Percentiles rank a stretch among this genome's conserved stretches.
These are phyloP conservation scores for Cairina moschata DNA, from an alignment of 2,113 vertebrate genomes.

Conservation along the genomic window DNA sequence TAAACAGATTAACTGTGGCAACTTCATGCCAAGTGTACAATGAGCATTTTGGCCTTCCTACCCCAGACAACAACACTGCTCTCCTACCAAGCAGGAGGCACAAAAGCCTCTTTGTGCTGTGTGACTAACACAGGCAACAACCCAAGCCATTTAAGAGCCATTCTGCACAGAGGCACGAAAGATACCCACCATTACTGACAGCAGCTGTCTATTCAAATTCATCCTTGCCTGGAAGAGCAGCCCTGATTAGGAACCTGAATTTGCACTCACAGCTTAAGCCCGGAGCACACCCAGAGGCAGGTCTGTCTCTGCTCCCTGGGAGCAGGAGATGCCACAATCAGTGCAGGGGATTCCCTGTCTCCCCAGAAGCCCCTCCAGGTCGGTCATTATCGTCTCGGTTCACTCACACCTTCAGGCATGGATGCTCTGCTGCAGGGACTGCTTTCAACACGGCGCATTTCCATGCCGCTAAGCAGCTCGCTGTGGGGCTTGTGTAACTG, in stretches of 20 bases:
- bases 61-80: not conserved
- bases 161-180: not conserved
- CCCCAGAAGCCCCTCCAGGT: not conserved
- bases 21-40: not conserved
- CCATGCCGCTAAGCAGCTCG: not conserved
- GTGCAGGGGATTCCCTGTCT: not conserved
- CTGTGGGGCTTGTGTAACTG: not conserved
- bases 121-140: not conserved
- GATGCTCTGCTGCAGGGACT: not conserved
- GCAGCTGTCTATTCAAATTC: not conserved
- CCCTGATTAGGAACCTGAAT: not conserved
- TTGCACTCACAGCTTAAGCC: not conserved
- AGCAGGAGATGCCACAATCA: not conserved
- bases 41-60: conserved; percentile 5
- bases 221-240: not conserved
- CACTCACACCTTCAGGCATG: not conserved
- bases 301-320: not conserved
- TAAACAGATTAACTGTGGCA: conserved; percentile 41
- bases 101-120: conserved; percentile 26
- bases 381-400: not conserved
- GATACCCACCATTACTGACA: not conserved
- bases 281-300: not conserved
- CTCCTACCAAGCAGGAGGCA: conserved; percentile 36
- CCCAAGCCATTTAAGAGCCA: not conserved
- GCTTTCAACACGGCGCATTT: not conserved